phyloP scores from a whole-genome alignment of 1,140 invertebrate species.

The Bactericera cockerelli region DNA sequence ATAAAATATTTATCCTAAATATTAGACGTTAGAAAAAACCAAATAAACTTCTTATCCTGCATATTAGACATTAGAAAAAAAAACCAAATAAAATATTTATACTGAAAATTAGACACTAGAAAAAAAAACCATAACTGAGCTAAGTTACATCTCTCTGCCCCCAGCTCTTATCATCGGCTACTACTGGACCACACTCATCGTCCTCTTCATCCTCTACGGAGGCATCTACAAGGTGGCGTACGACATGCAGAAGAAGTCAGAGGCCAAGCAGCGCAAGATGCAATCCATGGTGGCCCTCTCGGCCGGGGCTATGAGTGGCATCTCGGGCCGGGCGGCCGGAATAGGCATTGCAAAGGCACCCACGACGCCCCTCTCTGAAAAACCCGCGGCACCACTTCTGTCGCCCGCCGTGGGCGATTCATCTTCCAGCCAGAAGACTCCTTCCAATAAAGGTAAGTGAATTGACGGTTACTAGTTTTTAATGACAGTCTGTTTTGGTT shows the following conservation, averaged over 20 bases:
- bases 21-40: too few species aligned
- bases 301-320: slow-evolving; percentile 71
- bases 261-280: slow-evolving; percentile 86
- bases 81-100: too few species aligned
- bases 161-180: slow-evolving; percentile 94
- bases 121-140: too few species aligned
- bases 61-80: too few species aligned
- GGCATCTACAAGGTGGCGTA: slow-evolving; percentile 98
- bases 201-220: slow-evolving; percentile 86
- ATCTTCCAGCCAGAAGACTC: slow-evolving; percentile 44
- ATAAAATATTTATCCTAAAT: too few species aligned
- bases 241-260: slow-evolving; percentile 94
- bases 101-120: too few species aligned
- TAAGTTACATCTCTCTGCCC: too few species aligned
- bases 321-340: slow-evolving; percentile 72
- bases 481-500: too few species aligned
- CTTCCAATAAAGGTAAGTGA: slow-evolving; percentile 28
- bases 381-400: slow-evolving; percentile 33
- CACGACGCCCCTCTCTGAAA: slow-evolving; percentile 50
- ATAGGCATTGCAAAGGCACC: slow-evolving; percentile 67
- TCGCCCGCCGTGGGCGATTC: slow-evolving; percentile 31
- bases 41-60: too few species aligned
- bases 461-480: too few species aligned
- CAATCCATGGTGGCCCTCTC: slow-evolving; percentile 81
- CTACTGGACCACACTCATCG: slow-evolving; percentile 90